Evolutionary conservation across 1,140 invertebrate genomes (phyloP).

Genomic region (Trypoxylus dichotomus): DNA sequence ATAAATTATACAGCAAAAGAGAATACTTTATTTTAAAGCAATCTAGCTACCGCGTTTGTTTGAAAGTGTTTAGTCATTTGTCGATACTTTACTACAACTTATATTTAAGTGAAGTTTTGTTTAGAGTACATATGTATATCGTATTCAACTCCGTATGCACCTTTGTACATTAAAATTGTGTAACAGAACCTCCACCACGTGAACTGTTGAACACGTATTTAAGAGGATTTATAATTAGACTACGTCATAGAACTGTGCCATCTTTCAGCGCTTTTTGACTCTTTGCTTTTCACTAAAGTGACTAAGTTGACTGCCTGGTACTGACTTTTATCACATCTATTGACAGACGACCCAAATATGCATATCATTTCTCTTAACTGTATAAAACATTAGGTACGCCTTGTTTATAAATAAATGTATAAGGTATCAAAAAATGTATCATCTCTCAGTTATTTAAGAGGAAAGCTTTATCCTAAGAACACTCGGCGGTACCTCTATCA

Average conservation of each 20-base stretch:
- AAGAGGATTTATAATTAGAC: constrained; percentile 5
- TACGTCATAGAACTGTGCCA: constrained; percentile 1
- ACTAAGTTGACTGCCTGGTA: neutral
- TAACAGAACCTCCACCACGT: neutral
- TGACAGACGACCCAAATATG: neutral
- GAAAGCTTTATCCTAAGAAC: neutral
- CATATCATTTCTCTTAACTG: neutral
- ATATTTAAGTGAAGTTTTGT: too few relatives aligned
- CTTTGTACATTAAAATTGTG: neutral
- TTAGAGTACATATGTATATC: too few relatives aligned
- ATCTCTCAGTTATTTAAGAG: neutral
- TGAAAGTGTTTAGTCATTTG: too few relatives aligned
- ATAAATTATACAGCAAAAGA: too few relatives aligned
- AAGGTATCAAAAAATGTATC: neutral
- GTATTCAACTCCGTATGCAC: too few relatives aligned
- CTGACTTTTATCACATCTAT: constrained; percentile 7
- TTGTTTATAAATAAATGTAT: neutral
- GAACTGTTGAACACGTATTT: neutral
- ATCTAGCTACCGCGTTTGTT: too few relatives aligned
- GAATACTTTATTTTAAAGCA: too few relatives aligned
- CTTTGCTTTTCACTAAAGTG: neutral
- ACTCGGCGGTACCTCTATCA: neutral
- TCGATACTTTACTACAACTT: too few relatives aligned
- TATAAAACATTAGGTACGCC: neutral
- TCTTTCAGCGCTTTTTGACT: neutral